Base-by-base conservation (phyloP, 2,888 invertebrate species). In the Amphipyra tragopoginis region DNA sequence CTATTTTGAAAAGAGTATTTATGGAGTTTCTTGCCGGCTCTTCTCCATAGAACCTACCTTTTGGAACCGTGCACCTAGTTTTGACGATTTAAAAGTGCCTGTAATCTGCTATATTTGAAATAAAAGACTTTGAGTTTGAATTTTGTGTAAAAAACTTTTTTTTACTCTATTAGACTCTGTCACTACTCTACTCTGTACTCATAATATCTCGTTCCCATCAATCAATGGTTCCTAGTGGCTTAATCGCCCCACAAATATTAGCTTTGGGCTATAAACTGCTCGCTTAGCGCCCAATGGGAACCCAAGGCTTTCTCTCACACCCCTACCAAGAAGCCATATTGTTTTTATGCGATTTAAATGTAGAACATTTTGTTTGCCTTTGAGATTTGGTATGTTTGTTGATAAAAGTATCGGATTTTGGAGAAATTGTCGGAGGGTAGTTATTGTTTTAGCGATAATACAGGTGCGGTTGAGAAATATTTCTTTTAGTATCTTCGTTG, bases 221-320 rank as follows among this genome's bases (percentile, higher is more conserved):
- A 93, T 93, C 93, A 91, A 75, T 77, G 76, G 69, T 81, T 81
- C 80, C 71, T 77, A 77, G 68, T 82, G 80, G 83, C 86, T 91
- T 92, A 93, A 93, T 93, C 92, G 88, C 82, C 86, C 82, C 81
- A 79, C 92, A 93, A 94, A 94, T 91, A 93, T 94, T 93, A 88
- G 89, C 77, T 78, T 75, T 77, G 79, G 52, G 82, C 81, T 86
- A 89, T 86, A 87, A 91, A 90, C 85, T 84, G 79, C 72, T 77
- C 83, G 84, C 86, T 92, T 90, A 88, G 90, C 90, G 87, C 87
- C 29, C 74, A 61, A 62, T 73, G 70, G 66, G 72, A 75, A 61
- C 70, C 60, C 49, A 54, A 51, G 14, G 50, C n/a, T 54, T 57
- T 53, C 49, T 54, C 72, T 47, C 61, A 54, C 61, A 71, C 61